phyloP scores from a whole-genome alignment of 2,113 vertebrate species.

The Peucedramus taeniatus region DNA sequence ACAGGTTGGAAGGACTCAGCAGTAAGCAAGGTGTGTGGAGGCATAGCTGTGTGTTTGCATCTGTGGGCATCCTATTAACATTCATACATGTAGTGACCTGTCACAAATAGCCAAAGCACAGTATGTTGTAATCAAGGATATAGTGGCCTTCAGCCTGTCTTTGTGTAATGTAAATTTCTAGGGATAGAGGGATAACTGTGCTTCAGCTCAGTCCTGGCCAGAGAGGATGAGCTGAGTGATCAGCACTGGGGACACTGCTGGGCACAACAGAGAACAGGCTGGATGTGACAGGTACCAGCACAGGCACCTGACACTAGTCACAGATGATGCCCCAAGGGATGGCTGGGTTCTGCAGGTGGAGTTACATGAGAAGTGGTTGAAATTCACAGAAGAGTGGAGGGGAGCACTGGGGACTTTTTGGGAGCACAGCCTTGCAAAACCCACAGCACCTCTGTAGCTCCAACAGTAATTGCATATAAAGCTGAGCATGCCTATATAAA shows the following conservation, averaged over 20 bases:
- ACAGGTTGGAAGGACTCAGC: neutral
- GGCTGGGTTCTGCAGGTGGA: neutral
- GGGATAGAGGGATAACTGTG: neutral
- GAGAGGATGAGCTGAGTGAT: neutral
- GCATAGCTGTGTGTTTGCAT: neutral
- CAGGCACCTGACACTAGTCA: neutral
- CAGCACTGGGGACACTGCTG: neutral
- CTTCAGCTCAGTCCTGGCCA: neutral
- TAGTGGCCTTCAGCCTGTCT: neutral
- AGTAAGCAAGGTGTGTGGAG: neutral
- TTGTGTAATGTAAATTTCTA: neutral
- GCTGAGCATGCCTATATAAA: neutral
- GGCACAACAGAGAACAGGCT: neutral
- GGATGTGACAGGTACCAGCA: rapidly evolving
- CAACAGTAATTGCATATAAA: neutral
- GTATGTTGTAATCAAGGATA: neutral
- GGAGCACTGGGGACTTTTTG: neutral
- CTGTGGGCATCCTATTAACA: rapidly evolving
- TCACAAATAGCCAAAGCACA: neutral
- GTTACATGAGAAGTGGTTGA: neutral
- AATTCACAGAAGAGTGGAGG: neutral
- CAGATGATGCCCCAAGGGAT: neutral
- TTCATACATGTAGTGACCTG: neutral
- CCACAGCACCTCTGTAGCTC: neutral
- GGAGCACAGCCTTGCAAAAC: neutral